Evolutionary conservation across 2,113 vertebrate genomes (phyloP).

Genomic region (Anseranas semipalmata): DNA sequence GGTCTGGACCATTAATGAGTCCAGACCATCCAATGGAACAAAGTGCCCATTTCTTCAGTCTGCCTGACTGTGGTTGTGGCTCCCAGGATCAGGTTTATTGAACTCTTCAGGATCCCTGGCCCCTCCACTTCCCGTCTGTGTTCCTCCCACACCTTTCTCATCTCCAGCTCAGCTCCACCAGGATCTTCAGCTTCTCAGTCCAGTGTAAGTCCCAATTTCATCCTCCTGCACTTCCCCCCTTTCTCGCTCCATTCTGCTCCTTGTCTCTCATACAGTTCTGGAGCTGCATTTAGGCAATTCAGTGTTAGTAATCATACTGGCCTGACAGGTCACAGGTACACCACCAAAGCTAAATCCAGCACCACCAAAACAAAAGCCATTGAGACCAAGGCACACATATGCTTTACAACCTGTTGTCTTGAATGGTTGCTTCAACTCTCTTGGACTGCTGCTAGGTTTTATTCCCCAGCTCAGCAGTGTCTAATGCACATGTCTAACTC

Average conservation of each 20-base stretch:
- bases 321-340: neutral
- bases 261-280: rapidly evolving
- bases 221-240: neutral
- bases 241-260: neutral
- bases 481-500: neutral
- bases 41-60: neutral
- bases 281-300: neutral
- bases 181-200: neutral
- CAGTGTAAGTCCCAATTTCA: neutral
- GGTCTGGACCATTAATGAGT: neutral
- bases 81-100: neutral
- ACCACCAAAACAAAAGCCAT: neutral
- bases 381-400: neutral
- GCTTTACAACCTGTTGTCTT: neutral
- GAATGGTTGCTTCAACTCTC: neutral
- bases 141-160: neutral
- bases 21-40: neutral
- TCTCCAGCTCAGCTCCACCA: neutral
- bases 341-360: neutral
- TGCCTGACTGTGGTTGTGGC: neutral
- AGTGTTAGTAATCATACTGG: neutral
- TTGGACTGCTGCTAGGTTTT: neutral
- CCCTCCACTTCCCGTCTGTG: neutral
- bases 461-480: neutral
- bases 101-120: neutral